A percentile compares a stretch with the other conserved stretches of the same genome.
Evolutionary conservation across 2,113 vertebrate species (phyloP).

Genomic region (Glaucidium brasilianum): DNA sequence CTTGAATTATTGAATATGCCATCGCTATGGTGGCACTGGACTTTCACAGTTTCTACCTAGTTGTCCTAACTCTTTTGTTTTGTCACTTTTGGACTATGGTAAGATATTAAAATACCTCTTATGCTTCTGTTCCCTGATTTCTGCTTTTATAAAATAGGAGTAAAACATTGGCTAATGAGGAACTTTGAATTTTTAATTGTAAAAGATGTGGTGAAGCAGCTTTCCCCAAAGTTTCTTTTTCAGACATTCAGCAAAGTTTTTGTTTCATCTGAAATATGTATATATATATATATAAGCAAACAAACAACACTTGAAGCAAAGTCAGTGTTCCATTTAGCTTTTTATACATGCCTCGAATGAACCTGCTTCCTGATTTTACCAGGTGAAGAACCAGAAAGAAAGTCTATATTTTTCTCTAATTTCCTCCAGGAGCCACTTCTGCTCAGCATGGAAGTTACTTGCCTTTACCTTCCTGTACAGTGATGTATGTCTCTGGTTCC

Average conservation of each 20-base stretch:
- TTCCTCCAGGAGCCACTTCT: background rate
- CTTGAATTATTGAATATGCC: background rate
- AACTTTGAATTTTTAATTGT: background rate
- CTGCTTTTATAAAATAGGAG: background rate
- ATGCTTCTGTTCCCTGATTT: background rate
- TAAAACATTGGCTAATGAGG: background rate
- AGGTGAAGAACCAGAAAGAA: background rate
- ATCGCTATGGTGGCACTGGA: background rate
- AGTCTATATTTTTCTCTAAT: background rate
- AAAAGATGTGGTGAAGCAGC: background rate
- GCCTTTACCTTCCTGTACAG: background rate
- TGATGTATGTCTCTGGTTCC: background rate
- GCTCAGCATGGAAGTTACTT: background rate
- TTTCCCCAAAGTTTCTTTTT: background rate
- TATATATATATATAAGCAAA: too few species aligned
- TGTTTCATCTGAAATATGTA: background rate
- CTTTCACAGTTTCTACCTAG: background rate
- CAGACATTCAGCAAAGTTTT: background rate
- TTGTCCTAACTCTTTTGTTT: background rate
- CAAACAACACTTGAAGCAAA: background rate
- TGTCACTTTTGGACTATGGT: background rate
- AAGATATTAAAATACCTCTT: background rate
- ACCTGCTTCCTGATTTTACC: background rate
- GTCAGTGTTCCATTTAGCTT: background rate
- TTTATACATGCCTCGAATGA: background rate